phyloP scores from a whole-genome alignment of 2,888 invertebrate species.

The Scelioninae gen. 2 region DNA sequence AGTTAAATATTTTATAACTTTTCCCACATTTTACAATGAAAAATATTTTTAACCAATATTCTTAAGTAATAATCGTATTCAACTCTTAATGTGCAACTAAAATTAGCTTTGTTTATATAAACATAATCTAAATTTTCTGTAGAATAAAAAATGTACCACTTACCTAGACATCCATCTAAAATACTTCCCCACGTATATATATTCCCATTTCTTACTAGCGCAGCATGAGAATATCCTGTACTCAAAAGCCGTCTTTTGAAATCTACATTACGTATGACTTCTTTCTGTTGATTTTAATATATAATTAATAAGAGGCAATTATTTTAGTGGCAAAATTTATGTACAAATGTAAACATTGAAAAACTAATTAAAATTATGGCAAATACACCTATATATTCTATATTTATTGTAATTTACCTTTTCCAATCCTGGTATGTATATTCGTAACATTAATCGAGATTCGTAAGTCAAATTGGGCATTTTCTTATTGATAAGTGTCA shows the following conservation, averaged over 20 bases:
- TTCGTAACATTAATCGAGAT: constrained; percentile 67
- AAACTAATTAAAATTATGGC: too few relatives aligned
- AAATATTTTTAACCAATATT: neutral
- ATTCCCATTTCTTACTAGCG: constrained; percentile 78
- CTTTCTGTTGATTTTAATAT: constrained; percentile 17
- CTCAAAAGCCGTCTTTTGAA: constrained; percentile 76
- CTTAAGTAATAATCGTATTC: neutral
- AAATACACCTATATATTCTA: constrained; percentile 9
- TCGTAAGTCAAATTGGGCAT: constrained; percentile 65
- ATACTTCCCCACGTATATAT: constrained; percentile 81
- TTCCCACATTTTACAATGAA: neutral
- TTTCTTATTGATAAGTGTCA: constrained; percentile 75
- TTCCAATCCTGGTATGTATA: constrained; percentile 64
- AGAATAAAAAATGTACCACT: neutral
- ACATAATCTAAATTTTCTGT: too few relatives aligned
- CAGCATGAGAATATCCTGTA: constrained; percentile 80
- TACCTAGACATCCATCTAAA: constrained; percentile 78
- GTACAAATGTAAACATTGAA: too few relatives aligned
- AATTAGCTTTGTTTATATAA: too few relatives aligned
- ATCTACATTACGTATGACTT: constrained; percentile 67
- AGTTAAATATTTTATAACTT: too few relatives aligned
- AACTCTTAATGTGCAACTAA: too few relatives aligned
- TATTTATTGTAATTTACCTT: constrained; percentile 62
- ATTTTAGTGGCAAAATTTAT: too few relatives aligned
- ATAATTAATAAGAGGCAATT: too few relatives aligned